phyloP scores from a whole-genome alignment of 2,888 invertebrate genomes.

The Marasmarcha lunaedactyla region DNA sequence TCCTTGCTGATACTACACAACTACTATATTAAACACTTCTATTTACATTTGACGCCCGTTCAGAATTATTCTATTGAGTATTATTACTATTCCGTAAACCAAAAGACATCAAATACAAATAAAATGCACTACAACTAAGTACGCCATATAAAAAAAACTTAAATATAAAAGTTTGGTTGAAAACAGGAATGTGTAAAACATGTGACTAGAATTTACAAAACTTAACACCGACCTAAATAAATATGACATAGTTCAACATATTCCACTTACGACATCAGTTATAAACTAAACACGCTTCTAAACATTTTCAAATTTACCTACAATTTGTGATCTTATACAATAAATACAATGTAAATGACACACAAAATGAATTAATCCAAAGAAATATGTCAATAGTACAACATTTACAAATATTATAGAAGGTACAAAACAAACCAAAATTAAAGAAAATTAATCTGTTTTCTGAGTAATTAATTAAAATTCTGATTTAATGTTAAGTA shows the following conservation, averaged over 20 bases:
- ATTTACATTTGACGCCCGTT: neutral
- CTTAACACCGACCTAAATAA: constrained; percentile 65
- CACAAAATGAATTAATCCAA: constrained; percentile 27
- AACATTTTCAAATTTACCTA: constrained; percentile 34
- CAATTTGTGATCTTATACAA: constrained; percentile 49
- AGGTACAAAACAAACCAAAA: no score
- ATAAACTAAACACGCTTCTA: constrained; percentile 27
- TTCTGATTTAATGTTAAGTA: no score
- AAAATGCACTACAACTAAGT: constrained; percentile 17
- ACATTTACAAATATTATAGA: constrained; percentile 7
- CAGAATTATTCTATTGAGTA: no score
- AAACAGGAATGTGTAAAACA: constrained; percentile 69
- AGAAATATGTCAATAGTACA: constrained; percentile 17
- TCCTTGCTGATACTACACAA: constrained; percentile 13
- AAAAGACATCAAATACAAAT: no score
- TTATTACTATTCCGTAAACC: no score
- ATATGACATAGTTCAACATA: constrained; percentile 55
- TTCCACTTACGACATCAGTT: constrained; percentile 36
- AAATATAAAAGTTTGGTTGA: constrained; percentile 59
- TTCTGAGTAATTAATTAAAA: no score
- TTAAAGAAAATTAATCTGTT: no score
- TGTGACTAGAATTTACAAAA: constrained; percentile 70
- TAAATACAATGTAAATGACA: constrained; percentile 27
- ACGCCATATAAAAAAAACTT: constrained; percentile 24
- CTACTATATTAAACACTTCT: constrained; percentile 5